A percentile compares a stretch with the other conserved stretches of the same genome.
These are phyloP conservation scores for Chrysochloris asiatica DNA, from an alignment of 2,113 vertebrate species.

Conservation along the genomic window DNA sequence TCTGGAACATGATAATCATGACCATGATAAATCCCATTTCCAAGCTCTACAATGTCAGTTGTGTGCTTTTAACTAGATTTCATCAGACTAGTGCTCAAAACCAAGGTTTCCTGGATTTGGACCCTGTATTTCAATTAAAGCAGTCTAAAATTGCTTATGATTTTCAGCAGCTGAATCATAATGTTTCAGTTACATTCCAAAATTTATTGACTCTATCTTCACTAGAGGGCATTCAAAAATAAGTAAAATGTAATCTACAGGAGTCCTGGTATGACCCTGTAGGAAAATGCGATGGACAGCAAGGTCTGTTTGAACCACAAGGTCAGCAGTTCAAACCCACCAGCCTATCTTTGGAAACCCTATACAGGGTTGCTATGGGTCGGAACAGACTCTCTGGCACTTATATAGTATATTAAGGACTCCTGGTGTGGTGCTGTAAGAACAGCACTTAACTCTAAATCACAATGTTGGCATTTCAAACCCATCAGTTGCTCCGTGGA, in stretches of 20 bases:
- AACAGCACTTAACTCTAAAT: too few relatives aligned
- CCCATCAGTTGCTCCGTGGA: too few relatives aligned
- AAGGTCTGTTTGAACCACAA: too few relatives aligned
- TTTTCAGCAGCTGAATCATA: background rate
- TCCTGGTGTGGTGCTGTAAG: too few relatives aligned
- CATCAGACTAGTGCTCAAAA: background rate
- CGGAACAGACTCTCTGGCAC: too few relatives aligned
- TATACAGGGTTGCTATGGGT: too few relatives aligned
- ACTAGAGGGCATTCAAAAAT: background rate
- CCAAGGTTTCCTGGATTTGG: background rate
- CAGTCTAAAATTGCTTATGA: background rate
- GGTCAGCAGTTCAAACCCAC: too few relatives aligned
- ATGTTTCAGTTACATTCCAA: constrained; percentile 19
- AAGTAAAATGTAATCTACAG: background rate
- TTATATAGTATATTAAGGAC: background rate
- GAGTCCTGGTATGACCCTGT: too few relatives aligned
- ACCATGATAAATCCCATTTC: background rate
- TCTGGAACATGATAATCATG: background rate
- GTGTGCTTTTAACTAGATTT: background rate
- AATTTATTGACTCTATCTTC: background rate
- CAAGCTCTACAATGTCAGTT: background rate
- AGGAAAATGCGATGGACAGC: background rate
- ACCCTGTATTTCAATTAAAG: background rate
- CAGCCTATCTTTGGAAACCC: too few relatives aligned
- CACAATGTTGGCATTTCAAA: too few relatives aligned